Evolutionary conservation across 2,113 vertebrate genomes (phyloP).

Genomic region (Anas platyrhynchos): DNA sequence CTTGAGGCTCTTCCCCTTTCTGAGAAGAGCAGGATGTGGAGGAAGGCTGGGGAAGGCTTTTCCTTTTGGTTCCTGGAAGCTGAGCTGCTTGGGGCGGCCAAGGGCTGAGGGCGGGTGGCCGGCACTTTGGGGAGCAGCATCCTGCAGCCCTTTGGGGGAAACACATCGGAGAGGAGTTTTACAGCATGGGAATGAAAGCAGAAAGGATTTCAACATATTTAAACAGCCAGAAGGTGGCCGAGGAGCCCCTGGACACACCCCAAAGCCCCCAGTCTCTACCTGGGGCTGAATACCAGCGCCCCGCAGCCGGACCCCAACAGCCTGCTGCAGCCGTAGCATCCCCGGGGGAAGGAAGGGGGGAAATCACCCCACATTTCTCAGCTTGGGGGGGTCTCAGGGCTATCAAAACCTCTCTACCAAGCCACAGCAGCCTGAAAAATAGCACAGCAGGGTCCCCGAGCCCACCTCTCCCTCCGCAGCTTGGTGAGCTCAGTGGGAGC

Average conservation of each 20-base stretch:
- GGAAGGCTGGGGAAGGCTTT: background rate
- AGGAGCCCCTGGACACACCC: background rate
- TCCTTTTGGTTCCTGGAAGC: background rate
- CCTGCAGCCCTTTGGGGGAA: background rate
- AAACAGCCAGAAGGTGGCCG: background rate
- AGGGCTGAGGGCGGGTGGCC: fast-evolving
- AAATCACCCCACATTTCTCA: background rate
- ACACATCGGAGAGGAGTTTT: background rate
- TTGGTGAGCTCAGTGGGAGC: background rate
- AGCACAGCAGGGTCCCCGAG: background rate
- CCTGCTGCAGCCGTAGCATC: background rate
- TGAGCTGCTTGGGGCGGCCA: fast-evolving
- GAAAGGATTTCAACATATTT: background rate
- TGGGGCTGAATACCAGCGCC: background rate
- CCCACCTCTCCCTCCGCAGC: fast-evolving
- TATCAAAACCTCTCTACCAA: background rate
- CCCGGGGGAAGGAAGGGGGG: background rate
- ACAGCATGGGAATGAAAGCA: background rate
- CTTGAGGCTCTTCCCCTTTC: background rate
- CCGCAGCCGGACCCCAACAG: background rate
- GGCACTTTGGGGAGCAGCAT: background rate
- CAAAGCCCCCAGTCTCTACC: background rate
- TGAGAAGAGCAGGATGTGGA: background rate
- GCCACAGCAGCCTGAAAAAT: background rate
- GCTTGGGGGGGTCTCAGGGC: background rate